Evolutionary conservation across 2,797 vertebrate species (phyloP), one percentile per base, ranked within the genome.

Genomic region (Squalus acanthias): DNA sequence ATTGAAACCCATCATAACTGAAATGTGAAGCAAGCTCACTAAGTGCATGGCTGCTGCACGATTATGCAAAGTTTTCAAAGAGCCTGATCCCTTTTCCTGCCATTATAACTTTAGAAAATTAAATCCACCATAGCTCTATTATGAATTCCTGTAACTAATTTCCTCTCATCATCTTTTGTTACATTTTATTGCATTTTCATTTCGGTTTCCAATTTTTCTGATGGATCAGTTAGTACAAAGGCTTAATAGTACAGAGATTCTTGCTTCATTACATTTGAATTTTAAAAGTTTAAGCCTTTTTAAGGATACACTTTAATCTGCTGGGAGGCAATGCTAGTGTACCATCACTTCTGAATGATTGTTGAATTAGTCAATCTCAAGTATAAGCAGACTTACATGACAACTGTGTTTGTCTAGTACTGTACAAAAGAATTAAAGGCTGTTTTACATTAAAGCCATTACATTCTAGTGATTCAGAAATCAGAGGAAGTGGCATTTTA

Each of bases 151-250:
- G 89, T 63, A 92, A 92, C 63, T 60, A 92, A 92, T 92, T 92
- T 65, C 89, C 89, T 65, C 89, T 92, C 89, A 92, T 92, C 60
- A 63, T 92, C 87, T 88, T 88, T 88, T 88, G 53, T 88, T 88
- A 88, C 87, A 88, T 92, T 65, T 92, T 29, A 33, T 91, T 91
- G 29, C 88, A 91, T 91, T 91, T 60, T 65, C 60, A 65, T 65
- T 2, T 33, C 33, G 33, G 76, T 63, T 33, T 33, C 24, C 89
- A n/a, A n/a, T 65, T 15, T 85, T 92, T 65, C 60, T 65, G 89
- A n/a, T 65, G 57, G 63, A 92, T 65, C 60, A 63, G 89, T n/a
- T 65, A 65, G 63, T n/a, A n/a, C 89, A 92, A 92, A 50, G 46
- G 17, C 82, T 50, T 50, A 85, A 50, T 85, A 20, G 24, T 17